These are phyloP conservation scores for Ophraella communa DNA, from an alignment of 2,888 invertebrate species.

Conservation along the genomic window DNA sequence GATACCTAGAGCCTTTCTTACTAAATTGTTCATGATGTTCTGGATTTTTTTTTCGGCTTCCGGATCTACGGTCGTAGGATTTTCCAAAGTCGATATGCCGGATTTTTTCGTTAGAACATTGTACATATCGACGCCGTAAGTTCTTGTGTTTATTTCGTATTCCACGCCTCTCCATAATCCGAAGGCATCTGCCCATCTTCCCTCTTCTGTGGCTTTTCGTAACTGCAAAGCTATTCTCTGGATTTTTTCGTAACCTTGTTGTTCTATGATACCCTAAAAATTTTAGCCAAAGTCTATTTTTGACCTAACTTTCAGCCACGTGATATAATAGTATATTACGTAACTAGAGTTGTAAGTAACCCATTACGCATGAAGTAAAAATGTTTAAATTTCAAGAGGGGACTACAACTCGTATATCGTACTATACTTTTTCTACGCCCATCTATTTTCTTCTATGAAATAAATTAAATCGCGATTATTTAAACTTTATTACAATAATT, in stretches of 20 bases:
- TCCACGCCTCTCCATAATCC: constrained; percentile 49
- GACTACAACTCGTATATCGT: too few relatives aligned
- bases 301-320: too few relatives aligned
- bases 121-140: constrained; percentile 42
- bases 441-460: too few relatives aligned
- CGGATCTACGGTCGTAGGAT: constrained; percentile 22
- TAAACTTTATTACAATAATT: too few relatives aligned
- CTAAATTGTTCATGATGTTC: constrained; percentile 74
- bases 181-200: constrained; percentile 68
- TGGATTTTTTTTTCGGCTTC: constrained; percentile 48
- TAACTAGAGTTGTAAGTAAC: too few relatives aligned
- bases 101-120: constrained; percentile 39
- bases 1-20: constrained; percentile 71
- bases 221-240: constrained; percentile 27
- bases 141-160: constrained; percentile 24
- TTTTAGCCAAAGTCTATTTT: background rate
- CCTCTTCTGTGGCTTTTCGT: constrained; percentile 55
- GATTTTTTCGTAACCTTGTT: constrained; percentile 28
- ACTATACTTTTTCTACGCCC: too few relatives aligned
- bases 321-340: background rate
- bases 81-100: background rate
- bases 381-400: too few relatives aligned
- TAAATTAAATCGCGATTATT: too few relatives aligned
- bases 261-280: constrained; percentile 36
- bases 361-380: too few relatives aligned